Base-by-base conservation (phyloP, 2,888 invertebrate species). In the Serripes groenlandicus region DNA sequence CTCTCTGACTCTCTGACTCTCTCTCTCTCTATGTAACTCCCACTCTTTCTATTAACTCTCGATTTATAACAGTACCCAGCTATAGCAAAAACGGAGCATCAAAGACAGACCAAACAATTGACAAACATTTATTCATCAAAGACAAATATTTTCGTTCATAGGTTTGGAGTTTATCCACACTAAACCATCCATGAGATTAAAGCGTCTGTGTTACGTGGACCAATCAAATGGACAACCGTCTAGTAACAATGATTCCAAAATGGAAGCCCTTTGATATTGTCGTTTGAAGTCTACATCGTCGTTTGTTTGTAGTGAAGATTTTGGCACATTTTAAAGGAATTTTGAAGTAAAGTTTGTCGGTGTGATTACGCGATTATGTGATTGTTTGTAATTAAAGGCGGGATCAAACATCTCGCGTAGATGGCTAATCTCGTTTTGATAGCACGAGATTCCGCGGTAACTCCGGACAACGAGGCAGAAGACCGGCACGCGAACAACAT, bases 71-170 rank as follows among this genome's bases (percentile, higher is more conserved):
- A n/a, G n/a, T n/a, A n/a, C n/a, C n/a, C n/a, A n/a, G n/a, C n/a
- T n/a, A n/a, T n/a, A n/a, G n/a, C n/a, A n/a, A n/a, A n/a, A 15
- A 49, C 49, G 42, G 35, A 66, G 69, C 76, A 76, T 83, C 76
- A 83, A 79, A 76, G 76, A n/a, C 62, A n/a, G 42, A n/a, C 42
- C 75, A 83, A 83, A 83, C 83, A 83, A 76, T 73, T 37, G 70
- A 70, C 83, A 83, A 83, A 83, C 79, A 79, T 75, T 83, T 83
- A 73, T 73, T 72, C 83, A 76, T 85, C 85, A 85, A 85, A 85
- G 85, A 69, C 60, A 85, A 85, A 85, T 85, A 85, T 81, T 85
- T 85, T 81, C 70, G 81, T 85, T 81, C 78, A 76, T 73, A 85
- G 72, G 85, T 66, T 58, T 42, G 28, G 34, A 35, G 70, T 78